Percentiles rank a stretch among this genome's conserved stretches.
These are phyloP conservation scores for Schizaphis graminum DNA, from an alignment of 2,888 invertebrate genomes.

Conservation along the genomic window DNA sequence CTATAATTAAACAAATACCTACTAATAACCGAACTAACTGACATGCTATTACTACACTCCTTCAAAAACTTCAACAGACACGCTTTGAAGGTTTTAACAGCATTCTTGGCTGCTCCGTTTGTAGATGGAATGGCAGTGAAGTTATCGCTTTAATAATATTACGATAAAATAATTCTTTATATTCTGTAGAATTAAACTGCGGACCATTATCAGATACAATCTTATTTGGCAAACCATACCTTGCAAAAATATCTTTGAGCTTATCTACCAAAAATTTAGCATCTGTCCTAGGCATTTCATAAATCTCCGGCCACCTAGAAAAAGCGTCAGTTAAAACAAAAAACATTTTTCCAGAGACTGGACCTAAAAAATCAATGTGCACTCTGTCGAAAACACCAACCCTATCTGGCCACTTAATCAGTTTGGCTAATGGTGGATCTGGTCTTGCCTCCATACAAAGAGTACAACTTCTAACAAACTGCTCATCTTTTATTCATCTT, in stretches of 20 bases:
- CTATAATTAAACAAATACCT: background rate
- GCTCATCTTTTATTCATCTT: too few species aligned
- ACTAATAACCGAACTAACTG: background rate
- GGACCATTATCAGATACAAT: conserved; percentile 37
- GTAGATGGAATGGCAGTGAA: background rate
- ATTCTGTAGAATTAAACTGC: background rate
- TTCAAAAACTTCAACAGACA: background rate
- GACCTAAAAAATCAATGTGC: too few species aligned
- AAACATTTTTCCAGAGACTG: too few species aligned
- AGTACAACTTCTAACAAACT: too few species aligned
- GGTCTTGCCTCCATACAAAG: too few species aligned
- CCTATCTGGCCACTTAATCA: too few species aligned
- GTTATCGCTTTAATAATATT: background rate
- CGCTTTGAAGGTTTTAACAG: background rate
- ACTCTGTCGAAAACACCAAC: too few species aligned
- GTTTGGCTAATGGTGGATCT: too few species aligned
- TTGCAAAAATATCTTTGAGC: background rate
- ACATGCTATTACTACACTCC: background rate
- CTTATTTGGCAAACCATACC: background rate
- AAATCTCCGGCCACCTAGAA: conserved; percentile 41
- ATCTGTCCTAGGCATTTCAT: background rate
- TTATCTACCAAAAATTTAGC: background rate
- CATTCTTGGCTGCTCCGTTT: background rate
- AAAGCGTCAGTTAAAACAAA: conserved; percentile 23
- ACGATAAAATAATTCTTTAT: background rate